A percentile compares a stretch with the other conserved stretches of the same genome.
phyloP scores from a whole-genome alignment of 2,113 vertebrate species.

The Platysteira castanea region DNA sequence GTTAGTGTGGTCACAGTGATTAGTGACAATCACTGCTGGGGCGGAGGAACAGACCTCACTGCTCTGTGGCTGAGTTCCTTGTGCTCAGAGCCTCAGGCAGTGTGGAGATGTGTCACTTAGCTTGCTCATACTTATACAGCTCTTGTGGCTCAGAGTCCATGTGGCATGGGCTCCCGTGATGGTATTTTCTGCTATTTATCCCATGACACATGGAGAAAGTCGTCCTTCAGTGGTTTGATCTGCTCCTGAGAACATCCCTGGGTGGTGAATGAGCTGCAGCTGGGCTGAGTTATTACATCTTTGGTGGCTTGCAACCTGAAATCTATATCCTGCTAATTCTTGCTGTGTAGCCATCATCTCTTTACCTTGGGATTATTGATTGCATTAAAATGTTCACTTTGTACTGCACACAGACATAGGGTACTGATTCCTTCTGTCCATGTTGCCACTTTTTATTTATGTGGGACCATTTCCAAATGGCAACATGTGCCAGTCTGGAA shows the following conservation, averaged over 20 bases:
- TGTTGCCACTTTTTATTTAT: slow-evolving; percentile 11
- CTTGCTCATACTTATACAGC: neutral
- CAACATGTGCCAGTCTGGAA: neutral
- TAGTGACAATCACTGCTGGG: neutral
- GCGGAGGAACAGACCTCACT: neutral
- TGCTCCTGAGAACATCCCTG: neutral
- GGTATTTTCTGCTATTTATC: neutral
- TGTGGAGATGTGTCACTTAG: neutral
- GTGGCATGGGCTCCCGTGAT: neutral
- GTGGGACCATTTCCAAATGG: neutral
- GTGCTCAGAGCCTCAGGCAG: neutral
- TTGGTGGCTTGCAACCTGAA: slow-evolving; percentile 52
- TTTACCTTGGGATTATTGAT: slow-evolving; percentile 59
- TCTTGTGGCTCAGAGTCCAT: neutral
- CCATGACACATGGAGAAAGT: neutral
- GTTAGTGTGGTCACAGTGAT: neutral
- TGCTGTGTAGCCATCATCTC: neutral
- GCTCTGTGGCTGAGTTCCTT: neutral
- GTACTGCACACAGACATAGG: neutral
- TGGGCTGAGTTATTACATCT: slow-evolving; percentile 26
- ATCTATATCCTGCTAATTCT: slow-evolving; percentile 25
- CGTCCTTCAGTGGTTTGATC: slow-evolving; percentile 7
- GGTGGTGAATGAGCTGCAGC: neutral
- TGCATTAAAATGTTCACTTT: slow-evolving; percentile 49
- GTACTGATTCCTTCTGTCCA: neutral